Percentiles rank a stretch among this genome's conserved stretches.
phyloP scores from a whole-genome alignment of 2,888 invertebrate genomes.

The Tipula lateralis region DNA sequence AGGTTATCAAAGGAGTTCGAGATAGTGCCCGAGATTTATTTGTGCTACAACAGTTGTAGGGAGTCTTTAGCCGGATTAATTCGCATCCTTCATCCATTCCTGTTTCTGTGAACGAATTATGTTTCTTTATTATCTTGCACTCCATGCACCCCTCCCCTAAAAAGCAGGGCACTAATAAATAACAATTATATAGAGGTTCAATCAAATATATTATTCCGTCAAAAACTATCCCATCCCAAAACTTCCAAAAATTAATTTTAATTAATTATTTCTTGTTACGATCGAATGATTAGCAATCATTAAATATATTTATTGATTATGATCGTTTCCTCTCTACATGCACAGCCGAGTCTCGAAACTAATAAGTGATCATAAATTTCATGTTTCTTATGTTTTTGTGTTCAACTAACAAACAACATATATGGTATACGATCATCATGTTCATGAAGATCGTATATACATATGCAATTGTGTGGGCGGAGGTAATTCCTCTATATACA shows the following conservation, averaged over 20 bases:
- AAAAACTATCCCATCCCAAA: too few relatives aligned
- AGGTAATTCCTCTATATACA: not conserved
- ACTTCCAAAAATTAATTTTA: not conserved
- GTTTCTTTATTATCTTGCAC: too few relatives aligned
- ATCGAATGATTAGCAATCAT: not conserved
- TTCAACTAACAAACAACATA: not conserved
- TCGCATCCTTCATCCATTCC: too few relatives aligned
- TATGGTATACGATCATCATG: not conserved
- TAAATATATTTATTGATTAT: not conserved
- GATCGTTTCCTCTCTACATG: not conserved
- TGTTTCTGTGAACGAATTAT: too few relatives aligned
- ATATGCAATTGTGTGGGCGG: not conserved
- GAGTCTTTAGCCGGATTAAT: too few relatives aligned
- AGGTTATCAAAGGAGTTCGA: too few relatives aligned
- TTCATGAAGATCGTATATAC: not conserved
- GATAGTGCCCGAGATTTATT: too few relatives aligned
- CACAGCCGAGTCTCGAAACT: not conserved
- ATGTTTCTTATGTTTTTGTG: not conserved
- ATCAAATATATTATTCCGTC: too few relatives aligned
- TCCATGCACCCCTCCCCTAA: too few relatives aligned
- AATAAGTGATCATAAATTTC: not conserved
- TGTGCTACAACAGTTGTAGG: too few relatives aligned
- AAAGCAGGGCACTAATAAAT: too few relatives aligned
- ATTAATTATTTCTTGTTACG: conserved; percentile 4
- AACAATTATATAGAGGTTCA: too few relatives aligned